These are phyloP conservation scores for Myiozetetes cayanensis DNA, from an alignment of 2,113 vertebrate species.

Conservation along the genomic window DNA sequence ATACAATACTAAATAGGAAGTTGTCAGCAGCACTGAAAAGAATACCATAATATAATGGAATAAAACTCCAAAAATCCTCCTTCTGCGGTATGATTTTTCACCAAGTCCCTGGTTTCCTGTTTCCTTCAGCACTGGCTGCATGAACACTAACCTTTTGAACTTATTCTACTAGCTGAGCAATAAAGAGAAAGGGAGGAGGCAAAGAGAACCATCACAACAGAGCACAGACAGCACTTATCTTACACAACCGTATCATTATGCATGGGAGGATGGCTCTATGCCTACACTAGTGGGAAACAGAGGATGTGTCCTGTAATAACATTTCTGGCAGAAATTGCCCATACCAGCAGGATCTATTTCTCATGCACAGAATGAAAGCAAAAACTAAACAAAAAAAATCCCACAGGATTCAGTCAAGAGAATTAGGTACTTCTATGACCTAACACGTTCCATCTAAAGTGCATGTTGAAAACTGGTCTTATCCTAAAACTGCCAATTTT, in stretches of 20 bases:
- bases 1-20: background rate
- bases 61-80: background rate
- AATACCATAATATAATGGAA: background rate
- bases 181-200: background rate
- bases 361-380: background rate
- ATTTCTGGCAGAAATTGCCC: background rate
- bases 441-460: background rate
- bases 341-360: background rate
- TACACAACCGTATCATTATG: accelerated
- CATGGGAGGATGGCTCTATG: background rate
- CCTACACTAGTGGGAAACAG: background rate
- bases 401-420: background rate
- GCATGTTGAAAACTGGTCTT: background rate
- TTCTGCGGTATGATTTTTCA: background rate
- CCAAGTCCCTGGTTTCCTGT: background rate
- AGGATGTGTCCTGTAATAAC: background rate
- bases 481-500: background rate
- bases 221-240: background rate
- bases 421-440: background rate
- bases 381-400: background rate
- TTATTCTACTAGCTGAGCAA: background rate
- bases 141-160: conserved; percentile 14
- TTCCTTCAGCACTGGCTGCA: background rate
- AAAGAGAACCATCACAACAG: background rate
- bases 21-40: background rate